These are phyloP conservation scores for Drepana arcuata DNA, from an alignment of 1,140 invertebrate species.

Conservation along the genomic window DNA sequence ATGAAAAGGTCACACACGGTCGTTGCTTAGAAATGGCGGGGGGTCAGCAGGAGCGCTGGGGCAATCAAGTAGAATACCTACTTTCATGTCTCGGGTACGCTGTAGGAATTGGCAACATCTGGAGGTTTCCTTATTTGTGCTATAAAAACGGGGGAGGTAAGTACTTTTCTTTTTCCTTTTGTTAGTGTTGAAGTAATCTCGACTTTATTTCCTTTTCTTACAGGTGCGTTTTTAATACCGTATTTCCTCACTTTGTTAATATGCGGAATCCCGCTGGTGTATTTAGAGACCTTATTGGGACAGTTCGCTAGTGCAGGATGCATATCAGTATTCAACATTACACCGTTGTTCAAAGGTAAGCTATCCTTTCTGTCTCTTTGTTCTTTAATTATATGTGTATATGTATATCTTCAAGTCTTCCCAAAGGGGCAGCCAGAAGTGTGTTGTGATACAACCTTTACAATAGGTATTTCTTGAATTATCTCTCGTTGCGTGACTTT, in stretches of 20 bases:
- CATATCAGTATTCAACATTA: conserved; percentile 82
- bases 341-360: conserved; percentile 91
- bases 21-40: conserved; percentile 35
- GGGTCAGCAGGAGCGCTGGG: conserved; percentile 71
- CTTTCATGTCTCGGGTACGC: conserved; percentile 83
- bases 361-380: no score
- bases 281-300: conserved; percentile 90
- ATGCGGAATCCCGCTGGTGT: conserved; percentile 90
- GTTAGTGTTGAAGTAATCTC: not conserved
- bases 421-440: no score
- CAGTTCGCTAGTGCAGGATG: conserved; percentile 89
- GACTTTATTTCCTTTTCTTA: conserved; percentile 20
- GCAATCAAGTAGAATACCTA: conserved; percentile 80
- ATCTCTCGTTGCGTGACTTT: no score
- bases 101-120: conserved; percentile 83
- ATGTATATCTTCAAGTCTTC: no score
- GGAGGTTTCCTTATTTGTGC: conserved; percentile 82
- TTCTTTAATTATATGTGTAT: no score
- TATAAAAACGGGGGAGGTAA: conserved; percentile 77
- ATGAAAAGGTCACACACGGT: conserved; percentile 13
- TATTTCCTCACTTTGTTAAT: conserved; percentile 83
- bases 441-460: no score
- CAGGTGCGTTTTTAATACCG: conserved; percentile 84
- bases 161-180: conserved; percentile 10
- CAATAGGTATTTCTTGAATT: no score